Evolutionary conservation across 2,888 invertebrate species (phyloP), one percentile per base, ranked within the genome.

Genomic region (Galerucella nymphaeae): DNA sequence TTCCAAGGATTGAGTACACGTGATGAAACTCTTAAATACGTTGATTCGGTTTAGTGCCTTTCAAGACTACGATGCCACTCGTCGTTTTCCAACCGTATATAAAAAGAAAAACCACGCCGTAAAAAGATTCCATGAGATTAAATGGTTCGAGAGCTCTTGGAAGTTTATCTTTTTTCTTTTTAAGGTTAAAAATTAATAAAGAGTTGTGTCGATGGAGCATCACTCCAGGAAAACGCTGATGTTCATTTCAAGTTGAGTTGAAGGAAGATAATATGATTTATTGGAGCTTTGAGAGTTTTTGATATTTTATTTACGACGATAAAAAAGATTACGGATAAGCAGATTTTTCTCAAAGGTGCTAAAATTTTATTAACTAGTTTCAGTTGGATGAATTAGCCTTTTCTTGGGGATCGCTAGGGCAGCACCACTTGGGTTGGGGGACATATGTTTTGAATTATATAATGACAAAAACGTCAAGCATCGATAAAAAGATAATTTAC

Each of bases 11-110:
- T 58, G 55, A 55, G 53, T 63, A 69, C 69, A 69, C 69, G 69
- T 69, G 69, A 69, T 58, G 69, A 63, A 69, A 70, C 70, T 70
- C 45, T 64, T 70, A 70, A 68, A 70, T 57, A 57, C 70, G 48
- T 63, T 67, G 48, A 67, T 64, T 70, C 62, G 45, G 57, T 70
- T 70, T 70, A 62, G 42, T 70, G 59, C 48, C 38, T 59, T 48
- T 59, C 67, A 48, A 59, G 59, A 61, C 48, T 50, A n/a, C 11
- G 59, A 67, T 61, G 59, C 67, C 18, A 48, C 42, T 59, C 67
- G 61, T 50, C 67, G 67, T 67, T 61, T 67, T 48, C 59, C 59
- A 61, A 61, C 67, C 58, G n/a, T 45, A 64, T n/a, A 48, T 45
- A 62, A 45, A 53, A 57, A 58, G 45, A 48, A 66, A 59, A 45